Evolutionary conservation across 2,797 vertebrate genomes (phyloP).

Genomic region (Hipposideros larvatus): DNA sequence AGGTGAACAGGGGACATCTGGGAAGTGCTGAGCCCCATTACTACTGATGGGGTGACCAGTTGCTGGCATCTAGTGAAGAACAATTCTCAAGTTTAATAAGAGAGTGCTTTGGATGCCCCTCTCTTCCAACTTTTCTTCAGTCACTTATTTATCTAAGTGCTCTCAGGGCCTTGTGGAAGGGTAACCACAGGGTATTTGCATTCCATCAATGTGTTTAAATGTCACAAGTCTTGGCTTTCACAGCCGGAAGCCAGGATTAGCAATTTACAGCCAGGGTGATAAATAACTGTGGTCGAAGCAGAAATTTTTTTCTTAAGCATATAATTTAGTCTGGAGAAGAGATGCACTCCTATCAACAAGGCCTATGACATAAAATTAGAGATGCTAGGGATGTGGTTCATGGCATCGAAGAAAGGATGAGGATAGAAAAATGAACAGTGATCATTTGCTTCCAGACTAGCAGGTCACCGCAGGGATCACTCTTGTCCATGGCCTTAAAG

Average conservation of each 20-base stretch:
- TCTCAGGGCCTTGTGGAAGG: neutral
- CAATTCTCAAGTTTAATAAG: neutral
- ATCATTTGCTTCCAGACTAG: neutral
- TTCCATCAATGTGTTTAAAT: conserved; percentile 50
- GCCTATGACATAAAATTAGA: neutral
- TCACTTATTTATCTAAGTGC: neutral
- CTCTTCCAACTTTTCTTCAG: neutral
- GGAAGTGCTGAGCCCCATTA: neutral
- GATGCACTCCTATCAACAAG: neutral
- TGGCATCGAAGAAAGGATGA: neutral
- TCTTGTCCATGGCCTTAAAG: neutral
- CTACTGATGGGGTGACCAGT: neutral
- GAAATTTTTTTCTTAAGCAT: conserved; percentile 52
- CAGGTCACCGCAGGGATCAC: neutral
- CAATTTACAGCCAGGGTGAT: neutral
- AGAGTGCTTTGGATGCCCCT: neutral
- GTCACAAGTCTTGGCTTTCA: conserved; percentile 45
- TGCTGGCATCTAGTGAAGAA: neutral
- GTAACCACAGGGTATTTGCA: conserved; percentile 44
- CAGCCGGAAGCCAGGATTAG: conserved; percentile 32
- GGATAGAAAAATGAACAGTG: neutral
- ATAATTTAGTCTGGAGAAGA: conserved; percentile 39
- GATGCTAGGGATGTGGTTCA: neutral
- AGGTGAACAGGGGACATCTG: neutral
- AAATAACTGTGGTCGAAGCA: neutral